These are phyloP conservation scores for Tragelaphus oryx DNA, from an alignment of 2,797 vertebrate genomes.

Conservation along the genomic window DNA sequence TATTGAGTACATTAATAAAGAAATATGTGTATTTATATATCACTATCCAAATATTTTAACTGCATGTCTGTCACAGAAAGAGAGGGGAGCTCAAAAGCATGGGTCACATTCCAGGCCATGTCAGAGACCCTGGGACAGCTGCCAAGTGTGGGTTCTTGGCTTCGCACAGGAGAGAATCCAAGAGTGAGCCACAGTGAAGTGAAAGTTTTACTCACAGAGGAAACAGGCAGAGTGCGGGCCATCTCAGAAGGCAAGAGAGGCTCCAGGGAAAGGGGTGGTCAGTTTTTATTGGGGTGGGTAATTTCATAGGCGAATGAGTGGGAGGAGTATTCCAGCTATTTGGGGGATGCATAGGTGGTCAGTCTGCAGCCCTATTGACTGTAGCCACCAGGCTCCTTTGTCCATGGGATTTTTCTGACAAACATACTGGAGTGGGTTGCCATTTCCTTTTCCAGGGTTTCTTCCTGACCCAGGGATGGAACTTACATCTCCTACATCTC, in stretches of 20 bases:
- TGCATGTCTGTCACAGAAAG: not conserved
- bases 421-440: not conserved
- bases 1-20: constrained; percentile 1
- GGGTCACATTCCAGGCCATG: not conserved
- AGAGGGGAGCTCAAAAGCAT: not conserved
- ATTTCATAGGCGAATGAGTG: not conserved
- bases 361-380: not conserved
- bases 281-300: not conserved
- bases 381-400: not conserved
- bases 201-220: not conserved
- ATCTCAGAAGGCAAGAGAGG: not conserved
- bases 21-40: not conserved
- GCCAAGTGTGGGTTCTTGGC: not conserved
- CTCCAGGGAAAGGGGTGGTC: not conserved
- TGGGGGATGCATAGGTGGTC: not conserved
- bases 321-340: not conserved
- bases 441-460: not conserved
- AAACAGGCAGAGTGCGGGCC: not conserved
- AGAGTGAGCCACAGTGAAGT: not conserved
- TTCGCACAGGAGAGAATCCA: not conserved
- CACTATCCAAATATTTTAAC: not conserved
- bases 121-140: not conserved
- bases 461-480: not conserved
- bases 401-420: not conserved
- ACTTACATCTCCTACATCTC: not conserved